These are phyloP conservation scores for Aix galericulata DNA, from an alignment of 2,113 vertebrate species.

Conservation along the genomic window DNA sequence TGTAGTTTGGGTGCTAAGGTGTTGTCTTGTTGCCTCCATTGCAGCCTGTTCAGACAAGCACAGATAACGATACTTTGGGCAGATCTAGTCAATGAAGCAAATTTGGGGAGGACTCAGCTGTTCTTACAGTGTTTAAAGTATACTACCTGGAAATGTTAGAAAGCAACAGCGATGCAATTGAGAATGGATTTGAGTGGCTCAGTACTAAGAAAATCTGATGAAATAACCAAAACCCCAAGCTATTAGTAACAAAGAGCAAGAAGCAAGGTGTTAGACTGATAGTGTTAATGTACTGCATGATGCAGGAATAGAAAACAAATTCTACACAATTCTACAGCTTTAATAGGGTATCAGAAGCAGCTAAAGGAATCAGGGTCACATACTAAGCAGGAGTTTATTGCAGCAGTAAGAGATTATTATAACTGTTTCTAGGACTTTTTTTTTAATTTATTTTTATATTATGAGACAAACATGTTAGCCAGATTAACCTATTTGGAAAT, in stretches of 20 bases:
- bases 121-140: background rate
- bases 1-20: background rate
- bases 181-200: background rate
- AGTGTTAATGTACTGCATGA: background rate
- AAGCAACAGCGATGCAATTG: background rate
- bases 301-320: background rate
- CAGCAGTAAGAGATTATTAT: slow-evolving; percentile 12
- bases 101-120: background rate
- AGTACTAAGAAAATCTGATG: background rate
- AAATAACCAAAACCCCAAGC: background rate
- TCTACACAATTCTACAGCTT: background rate
- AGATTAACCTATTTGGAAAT: background rate
- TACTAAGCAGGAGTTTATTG: background rate
- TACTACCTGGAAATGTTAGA: background rate
- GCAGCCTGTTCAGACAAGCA: background rate
- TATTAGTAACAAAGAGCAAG: background rate
- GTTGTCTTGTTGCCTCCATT: background rate
- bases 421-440: background rate
- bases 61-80: background rate
- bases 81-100: background rate
- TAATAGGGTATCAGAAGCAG: background rate
- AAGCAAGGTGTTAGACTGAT: background rate
- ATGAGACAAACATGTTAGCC: background rate
- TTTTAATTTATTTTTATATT: background rate
- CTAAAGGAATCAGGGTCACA: background rate